Percentiles rank a stretch among this genome's conserved stretches.
phyloP scores from a whole-genome alignment of 2,113 vertebrate species.

The Tyto alba region DNA sequence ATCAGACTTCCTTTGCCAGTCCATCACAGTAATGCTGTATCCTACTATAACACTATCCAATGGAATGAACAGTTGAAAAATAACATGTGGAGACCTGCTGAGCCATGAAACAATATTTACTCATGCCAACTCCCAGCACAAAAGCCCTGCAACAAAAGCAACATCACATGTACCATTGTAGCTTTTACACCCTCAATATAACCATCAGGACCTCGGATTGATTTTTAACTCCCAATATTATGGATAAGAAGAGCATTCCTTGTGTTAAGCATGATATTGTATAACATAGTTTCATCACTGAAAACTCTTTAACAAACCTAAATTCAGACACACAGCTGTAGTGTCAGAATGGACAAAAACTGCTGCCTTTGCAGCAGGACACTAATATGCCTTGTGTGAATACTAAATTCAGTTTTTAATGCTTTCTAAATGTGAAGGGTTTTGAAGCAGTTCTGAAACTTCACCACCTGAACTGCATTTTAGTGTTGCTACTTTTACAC shows the following conservation, averaged over 20 bases:
- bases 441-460: background rate
- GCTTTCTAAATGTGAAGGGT: background rate
- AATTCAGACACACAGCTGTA: background rate
- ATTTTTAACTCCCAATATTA: background rate
- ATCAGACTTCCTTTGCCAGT: background rate
- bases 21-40: background rate
- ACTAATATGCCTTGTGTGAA: background rate
- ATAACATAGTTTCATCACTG: background rate
- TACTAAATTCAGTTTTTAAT: background rate
- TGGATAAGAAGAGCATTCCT: background rate
- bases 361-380: background rate
- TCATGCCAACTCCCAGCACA: background rate
- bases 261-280: background rate
- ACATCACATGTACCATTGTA: background rate
- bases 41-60: background rate
- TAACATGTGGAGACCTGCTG: background rate
- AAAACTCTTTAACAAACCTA: background rate
- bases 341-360: background rate
- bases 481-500: background rate
- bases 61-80: background rate
- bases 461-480: background rate
- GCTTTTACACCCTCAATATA: background rate
- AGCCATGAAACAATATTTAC: background rate
- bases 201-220: background rate
- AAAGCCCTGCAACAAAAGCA: conserved; percentile 14